Conservation (phyloP, 2,797 vertebrate genomes). For the Onychomys torridus region DNA sequence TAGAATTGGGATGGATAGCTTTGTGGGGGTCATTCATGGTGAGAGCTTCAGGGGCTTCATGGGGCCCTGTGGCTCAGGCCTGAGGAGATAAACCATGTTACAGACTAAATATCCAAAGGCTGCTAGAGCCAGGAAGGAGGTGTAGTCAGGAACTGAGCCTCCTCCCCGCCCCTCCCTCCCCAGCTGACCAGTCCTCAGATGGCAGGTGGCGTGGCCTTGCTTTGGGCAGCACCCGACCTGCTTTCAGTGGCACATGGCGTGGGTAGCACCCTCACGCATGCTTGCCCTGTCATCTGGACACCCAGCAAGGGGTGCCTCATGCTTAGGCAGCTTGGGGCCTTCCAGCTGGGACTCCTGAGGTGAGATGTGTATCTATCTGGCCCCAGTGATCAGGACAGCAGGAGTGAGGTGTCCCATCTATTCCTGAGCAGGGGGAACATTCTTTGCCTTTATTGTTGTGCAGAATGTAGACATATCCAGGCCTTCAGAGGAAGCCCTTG, state of each 20-base stretch:
- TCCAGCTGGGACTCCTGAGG: background rate
- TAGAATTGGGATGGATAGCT: background rate
- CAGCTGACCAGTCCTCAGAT: background rate
- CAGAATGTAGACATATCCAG: constrained; percentile 92
- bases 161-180: background rate
- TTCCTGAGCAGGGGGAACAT: constrained; percentile 71
- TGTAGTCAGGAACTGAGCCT: background rate
- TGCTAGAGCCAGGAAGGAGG: background rate
- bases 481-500: constrained; percentile 89
- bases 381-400: background rate
- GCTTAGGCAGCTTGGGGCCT: background rate
- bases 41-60: background rate
- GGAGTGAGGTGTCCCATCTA: background rate
- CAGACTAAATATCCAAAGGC: background rate
- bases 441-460: constrained; percentile 83
- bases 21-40: background rate
- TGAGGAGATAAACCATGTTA: background rate
- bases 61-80: background rate
- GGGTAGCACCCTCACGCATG: background rate
- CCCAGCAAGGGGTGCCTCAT: background rate
- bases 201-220: background rate
- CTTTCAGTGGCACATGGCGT: background rate
- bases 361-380: background rate
- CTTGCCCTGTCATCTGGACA: background rate
- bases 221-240: background rate